phyloP scores from a whole-genome alignment of 30 jellyfish, hydroid and myxozoan genomes.

The Hydractinia symbiolongicarpus region DNA sequence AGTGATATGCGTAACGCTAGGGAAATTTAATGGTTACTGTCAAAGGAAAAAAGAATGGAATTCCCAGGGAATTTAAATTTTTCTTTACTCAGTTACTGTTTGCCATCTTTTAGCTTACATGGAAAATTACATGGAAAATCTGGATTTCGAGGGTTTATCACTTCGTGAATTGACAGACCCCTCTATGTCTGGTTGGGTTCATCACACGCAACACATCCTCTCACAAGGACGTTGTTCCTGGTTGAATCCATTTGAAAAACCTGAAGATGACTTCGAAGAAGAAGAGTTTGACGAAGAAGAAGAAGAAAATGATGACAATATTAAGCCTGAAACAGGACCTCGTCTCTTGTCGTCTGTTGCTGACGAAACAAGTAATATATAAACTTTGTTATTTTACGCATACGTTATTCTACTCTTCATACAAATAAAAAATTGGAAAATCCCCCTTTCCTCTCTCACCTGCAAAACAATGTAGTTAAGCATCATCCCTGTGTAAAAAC shows the following conservation, averaged over 20 bases:
- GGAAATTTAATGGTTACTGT: too few species aligned
- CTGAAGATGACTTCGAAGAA: constrained; percentile 92
- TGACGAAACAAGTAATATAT: constrained; percentile 54
- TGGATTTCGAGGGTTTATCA: constrained; percentile 88
- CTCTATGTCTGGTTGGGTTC: constrained; percentile 79
- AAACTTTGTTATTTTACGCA: too few species aligned
- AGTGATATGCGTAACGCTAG: too few species aligned
- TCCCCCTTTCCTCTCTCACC: too few species aligned
- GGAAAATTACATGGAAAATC: constrained; percentile 56
- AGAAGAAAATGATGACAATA: constrained; percentile 37
- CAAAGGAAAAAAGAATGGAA: too few species aligned
- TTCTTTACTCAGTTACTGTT: too few species aligned
- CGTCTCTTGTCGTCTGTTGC: constrained; percentile 64
- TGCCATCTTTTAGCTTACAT: too few species aligned
- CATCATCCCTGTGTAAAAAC: too few species aligned
- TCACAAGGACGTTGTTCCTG: constrained; percentile 98
- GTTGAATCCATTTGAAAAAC: constrained; percentile 81
- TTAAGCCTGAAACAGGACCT: constrained; percentile 86
- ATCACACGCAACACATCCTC: constrained; percentile 81
- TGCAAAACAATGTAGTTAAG: too few species aligned
- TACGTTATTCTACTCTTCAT: too few species aligned
- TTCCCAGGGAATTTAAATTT: too few species aligned
- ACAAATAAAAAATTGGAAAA: too few species aligned
- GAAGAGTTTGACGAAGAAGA: constrained; percentile 90
- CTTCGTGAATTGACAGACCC: constrained; percentile 78